phyloP scores from a whole-genome alignment of 2,113 vertebrate species.

The Dicaeum eximium region DNA sequence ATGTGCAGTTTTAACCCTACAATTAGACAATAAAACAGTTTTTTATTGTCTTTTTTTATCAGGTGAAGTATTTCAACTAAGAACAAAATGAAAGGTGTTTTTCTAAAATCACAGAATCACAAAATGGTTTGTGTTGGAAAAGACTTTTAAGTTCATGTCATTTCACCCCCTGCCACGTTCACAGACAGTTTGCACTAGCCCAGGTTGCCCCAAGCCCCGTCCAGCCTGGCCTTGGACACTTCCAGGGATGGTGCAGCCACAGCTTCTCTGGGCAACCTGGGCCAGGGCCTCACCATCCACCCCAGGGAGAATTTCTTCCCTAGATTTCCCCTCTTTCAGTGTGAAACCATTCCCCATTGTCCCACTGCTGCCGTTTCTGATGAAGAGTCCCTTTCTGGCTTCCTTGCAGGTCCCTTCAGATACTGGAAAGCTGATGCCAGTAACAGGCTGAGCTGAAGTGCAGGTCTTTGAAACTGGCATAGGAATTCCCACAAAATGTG shows the following conservation, averaged over 20 bases:
- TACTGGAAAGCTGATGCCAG: not conserved
- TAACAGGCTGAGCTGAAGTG: not conserved
- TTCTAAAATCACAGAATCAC: not conserved
- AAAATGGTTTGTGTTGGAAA: not conserved
- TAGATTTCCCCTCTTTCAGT: not conserved
- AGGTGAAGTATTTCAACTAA: not conserved
- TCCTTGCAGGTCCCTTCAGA: not conserved
- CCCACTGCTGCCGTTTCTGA: not conserved
- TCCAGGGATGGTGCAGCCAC: not conserved
- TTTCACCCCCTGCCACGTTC: not conserved
- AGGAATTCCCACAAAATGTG: not conserved
- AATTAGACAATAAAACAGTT: not conserved
- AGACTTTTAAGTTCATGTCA: not conserved
- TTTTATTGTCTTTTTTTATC: not conserved
- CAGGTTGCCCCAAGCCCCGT: accelerated
- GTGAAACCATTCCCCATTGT: not conserved
- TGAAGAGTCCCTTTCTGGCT: not conserved
- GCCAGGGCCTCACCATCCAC: not conserved
- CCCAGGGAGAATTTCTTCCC: not conserved
- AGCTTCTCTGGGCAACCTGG: not conserved
- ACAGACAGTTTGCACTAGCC: accelerated
- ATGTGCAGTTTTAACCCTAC: not conserved
- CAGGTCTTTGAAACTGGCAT: not conserved
- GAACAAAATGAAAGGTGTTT: not conserved
- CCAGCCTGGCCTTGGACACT: not conserved